Conservation (phyloP, 2,888 invertebrate genomes). For the Mycalesis mineus region DNA sequence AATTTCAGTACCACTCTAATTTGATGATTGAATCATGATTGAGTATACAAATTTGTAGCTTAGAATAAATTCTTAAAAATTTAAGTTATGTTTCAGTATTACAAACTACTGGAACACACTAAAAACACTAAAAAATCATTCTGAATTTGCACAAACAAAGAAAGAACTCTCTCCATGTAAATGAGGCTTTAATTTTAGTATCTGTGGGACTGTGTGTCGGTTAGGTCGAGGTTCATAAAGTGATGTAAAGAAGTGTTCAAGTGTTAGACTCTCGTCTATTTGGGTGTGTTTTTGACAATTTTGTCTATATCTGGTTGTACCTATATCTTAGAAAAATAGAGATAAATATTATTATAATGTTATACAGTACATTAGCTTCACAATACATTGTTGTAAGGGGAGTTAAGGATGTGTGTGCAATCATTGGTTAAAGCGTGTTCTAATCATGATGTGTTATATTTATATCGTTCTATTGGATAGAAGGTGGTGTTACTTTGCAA, state of each 20-base stretch:
- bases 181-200: slow-evolving; percentile 6
- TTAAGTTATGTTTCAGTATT: too few relatives aligned
- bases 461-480: neutral
- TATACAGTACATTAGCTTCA: slow-evolving; percentile 49
- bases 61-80: too few relatives aligned
- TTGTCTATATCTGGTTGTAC: slow-evolving; percentile 43
- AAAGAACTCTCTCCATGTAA: neutral
- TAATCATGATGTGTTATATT: slow-evolving; percentile 21
- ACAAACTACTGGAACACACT: too few relatives aligned
- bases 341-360: slow-evolving; percentile 18
- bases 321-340: slow-evolving; percentile 47
- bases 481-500: too few relatives aligned
- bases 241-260: slow-evolving; percentile 55
- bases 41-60: too few relatives aligned
- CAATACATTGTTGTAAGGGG: slow-evolving; percentile 34
- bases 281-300: slow-evolving; percentile 46
- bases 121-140: too few relatives aligned
- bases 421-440: slow-evolving; percentile 22
- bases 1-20: too few relatives aligned
- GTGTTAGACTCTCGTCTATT: slow-evolving; percentile 41
- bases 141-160: neutral
- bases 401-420: slow-evolving; percentile 49
- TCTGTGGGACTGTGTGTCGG: slow-evolving; percentile 14
- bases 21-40: too few relatives aligned
- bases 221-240: slow-evolving; percentile 28